Evolutionary conservation across 2,888 invertebrate species (phyloP).

Genomic region (Linnaemya tessellans): DNA sequence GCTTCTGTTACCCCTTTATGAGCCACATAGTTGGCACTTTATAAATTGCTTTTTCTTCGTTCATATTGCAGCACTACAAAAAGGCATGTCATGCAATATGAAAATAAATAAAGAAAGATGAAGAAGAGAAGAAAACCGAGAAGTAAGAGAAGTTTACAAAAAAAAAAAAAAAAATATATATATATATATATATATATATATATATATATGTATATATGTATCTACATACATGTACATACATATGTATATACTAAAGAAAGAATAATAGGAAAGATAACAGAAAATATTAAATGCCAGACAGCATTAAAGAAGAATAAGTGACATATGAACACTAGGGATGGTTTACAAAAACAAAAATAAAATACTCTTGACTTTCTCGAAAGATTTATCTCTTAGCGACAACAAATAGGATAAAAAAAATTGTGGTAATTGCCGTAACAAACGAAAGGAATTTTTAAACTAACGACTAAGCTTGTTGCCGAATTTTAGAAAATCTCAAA

Average conservation of each 20-base stretch:
- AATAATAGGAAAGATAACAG: constrained; percentile 41
- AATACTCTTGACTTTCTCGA: neutral
- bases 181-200: neutral
- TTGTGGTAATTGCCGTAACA: neutral
- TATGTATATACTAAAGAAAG: constrained; percentile 19
- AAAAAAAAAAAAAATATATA: too few species aligned
- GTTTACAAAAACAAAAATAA: neutral
- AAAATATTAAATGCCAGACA: constrained; percentile 62
- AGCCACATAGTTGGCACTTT: constrained; percentile 66
- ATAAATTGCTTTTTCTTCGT: constrained; percentile 70
- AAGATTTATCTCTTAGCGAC: constrained; percentile 15
- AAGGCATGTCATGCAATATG: constrained; percentile 44
- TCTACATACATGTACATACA: neutral
- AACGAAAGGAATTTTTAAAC: neutral
- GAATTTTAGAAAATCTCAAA: too few species aligned
- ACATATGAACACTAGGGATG: constrained; percentile 34
- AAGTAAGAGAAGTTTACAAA: constrained; percentile 19
- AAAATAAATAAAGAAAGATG: constrained; percentile 17
- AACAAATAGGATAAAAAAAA: neutral
- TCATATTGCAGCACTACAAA: constrained; percentile 59
- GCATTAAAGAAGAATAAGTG: constrained; percentile 49
- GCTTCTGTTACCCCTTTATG: constrained; percentile 50
- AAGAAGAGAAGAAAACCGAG: neutral
- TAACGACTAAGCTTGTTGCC: too few species aligned
- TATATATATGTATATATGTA: neutral